These are phyloP conservation scores for Hetaerina titia DNA, from an alignment of 2,888 invertebrate genomes.

Conservation along the genomic window DNA sequence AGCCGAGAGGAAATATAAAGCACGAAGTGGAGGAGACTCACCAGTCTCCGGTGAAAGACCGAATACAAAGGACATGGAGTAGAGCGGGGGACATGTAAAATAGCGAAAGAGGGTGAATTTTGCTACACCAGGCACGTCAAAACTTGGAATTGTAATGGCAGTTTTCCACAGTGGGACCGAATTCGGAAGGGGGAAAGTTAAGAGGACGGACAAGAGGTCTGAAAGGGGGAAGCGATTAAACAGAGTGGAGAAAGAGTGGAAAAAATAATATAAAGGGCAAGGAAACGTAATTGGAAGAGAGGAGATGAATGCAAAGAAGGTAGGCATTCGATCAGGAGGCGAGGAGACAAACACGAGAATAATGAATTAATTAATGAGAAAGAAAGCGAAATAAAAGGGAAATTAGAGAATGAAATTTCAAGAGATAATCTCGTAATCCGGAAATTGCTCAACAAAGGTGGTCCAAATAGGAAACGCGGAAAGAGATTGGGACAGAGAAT, in stretches of 20 bases:
- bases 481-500: not conserved
- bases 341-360: not conserved
- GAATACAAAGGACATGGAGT: not conserved
- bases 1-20: not conserved
- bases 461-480: not conserved
- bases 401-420: not conserved
- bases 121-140: not conserved
- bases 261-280: not conserved
- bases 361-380: slow-evolving; percentile 23
- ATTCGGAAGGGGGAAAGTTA: not conserved
- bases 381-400: not conserved
- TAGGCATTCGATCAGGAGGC: slow-evolving; percentile 21
- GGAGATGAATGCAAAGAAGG: slow-evolving; percentile 3
- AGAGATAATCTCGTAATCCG: not conserved
- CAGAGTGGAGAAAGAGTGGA: not conserved
- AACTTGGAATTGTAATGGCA: not conserved
- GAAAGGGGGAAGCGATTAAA: not conserved
- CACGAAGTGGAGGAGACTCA: not conserved
- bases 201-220: not conserved
- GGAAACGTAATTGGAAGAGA: not conserved
- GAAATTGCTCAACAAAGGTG: not conserved
- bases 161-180: not conserved
- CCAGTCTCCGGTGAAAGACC: not conserved
- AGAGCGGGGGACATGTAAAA: not conserved
- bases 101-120: not conserved